Percentiles rank a stretch among this genome's conserved stretches.
These are phyloP conservation scores for Euura saliciscinereae DNA, from an alignment of 1,140 invertebrate species.

Conservation along the genomic window DNA sequence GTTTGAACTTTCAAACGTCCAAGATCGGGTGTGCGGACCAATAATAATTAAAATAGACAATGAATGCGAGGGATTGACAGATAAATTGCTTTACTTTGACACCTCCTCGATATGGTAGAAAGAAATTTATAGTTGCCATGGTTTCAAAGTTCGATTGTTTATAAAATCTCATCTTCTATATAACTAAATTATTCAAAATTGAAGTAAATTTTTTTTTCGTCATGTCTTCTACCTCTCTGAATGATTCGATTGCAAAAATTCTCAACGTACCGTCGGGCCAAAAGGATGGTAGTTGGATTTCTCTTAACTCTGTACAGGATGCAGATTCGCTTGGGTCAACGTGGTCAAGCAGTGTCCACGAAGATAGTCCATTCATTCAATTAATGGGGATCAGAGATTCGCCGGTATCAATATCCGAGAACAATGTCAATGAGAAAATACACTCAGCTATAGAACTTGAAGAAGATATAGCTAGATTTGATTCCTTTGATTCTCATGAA, in stretches of 20 bases:
- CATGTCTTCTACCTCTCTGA: background rate
- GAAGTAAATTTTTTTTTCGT: background rate
- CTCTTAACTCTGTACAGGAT: too few relatives aligned
- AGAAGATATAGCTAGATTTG: background rate
- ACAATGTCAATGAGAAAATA: background rate
- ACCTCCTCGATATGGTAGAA: background rate
- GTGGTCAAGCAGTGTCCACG: background rate
- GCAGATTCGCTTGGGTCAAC: background rate
- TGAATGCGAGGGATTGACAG: too few relatives aligned
- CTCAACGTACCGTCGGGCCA: background rate
- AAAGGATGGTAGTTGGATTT: background rate
- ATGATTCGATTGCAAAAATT: background rate
- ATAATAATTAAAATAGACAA: too few relatives aligned
- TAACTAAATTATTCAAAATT: background rate
- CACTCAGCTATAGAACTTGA: background rate
- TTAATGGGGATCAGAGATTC: background rate
- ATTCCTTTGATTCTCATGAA: background rate
- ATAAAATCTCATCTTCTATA: too few relatives aligned
- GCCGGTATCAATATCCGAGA: background rate
- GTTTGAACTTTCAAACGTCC: too few relatives aligned
- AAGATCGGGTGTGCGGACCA: too few relatives aligned
- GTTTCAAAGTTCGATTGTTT: background rate
- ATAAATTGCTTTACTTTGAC: too few relatives aligned
- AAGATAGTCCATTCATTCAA: background rate
- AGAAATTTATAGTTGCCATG: conserved; percentile 3